Evolutionary conservation across 2,797 vertebrate genomes (phyloP).

Genomic region (Sebastes alutus): DNA sequence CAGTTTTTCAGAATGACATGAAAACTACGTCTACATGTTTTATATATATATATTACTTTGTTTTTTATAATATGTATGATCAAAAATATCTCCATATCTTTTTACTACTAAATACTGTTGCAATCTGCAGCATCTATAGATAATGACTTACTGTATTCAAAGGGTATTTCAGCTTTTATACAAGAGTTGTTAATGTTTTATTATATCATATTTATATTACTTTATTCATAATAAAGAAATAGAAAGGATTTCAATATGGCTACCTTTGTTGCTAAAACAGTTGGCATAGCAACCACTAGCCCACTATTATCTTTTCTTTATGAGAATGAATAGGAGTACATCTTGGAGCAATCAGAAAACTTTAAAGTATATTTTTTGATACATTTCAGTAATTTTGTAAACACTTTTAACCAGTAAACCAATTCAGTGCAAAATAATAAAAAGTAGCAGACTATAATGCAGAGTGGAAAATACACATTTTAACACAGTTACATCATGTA

Average conservation of each 20-base stretch:
- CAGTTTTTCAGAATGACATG: neutral
- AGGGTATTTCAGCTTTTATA: neutral
- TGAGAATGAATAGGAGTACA: neutral
- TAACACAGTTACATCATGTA: neutral
- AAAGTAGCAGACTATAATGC: neutral
- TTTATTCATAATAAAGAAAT: neutral
- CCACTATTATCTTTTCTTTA: neutral
- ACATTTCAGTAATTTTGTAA: neutral
- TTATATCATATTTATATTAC: neutral
- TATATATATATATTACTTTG: neutral
- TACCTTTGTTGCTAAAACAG: neutral
- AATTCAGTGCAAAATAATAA: neutral
- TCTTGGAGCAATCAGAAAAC: neutral
- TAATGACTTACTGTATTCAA: neutral
- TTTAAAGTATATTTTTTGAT: neutral
- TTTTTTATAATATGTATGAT: neutral
- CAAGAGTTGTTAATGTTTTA: neutral
- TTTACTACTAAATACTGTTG: neutral
- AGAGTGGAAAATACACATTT: neutral
- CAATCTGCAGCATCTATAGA: neutral
- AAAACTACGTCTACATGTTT: neutral
- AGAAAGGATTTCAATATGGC: neutral
- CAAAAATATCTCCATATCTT: neutral
- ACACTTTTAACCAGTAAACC: neutral
- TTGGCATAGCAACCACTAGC: neutral